These are phyloP conservation scores for Struthio camelus DNA, from an alignment of 2,113 vertebrate species.

Conservation along the genomic window DNA sequence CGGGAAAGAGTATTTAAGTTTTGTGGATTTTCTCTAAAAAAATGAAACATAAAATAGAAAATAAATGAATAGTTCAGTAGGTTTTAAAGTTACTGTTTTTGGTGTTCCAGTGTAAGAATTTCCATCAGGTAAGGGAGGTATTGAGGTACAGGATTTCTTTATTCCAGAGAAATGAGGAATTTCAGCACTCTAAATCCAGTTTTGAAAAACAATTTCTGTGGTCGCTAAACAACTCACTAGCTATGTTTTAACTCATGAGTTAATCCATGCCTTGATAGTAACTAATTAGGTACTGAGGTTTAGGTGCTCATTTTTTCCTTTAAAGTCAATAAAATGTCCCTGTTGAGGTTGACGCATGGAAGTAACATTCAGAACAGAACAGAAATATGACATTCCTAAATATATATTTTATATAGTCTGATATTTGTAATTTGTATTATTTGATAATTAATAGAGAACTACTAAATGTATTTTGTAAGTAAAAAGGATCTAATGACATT, in stretches of 20 bases:
- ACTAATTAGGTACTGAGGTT: not conserved
- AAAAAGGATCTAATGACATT: not conserved
- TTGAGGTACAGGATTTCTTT: not conserved
- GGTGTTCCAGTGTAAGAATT: not conserved
- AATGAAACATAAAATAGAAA: not conserved
- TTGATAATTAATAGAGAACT: not conserved
- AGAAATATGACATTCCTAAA: not conserved
- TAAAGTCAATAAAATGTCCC: not conserved
- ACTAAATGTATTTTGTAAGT: not conserved
- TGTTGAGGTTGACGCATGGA: not conserved
- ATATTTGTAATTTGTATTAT: not conserved
- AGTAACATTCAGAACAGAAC: not conserved
- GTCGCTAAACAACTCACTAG: not conserved
- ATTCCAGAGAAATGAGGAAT: not conserved
- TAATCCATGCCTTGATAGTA: not conserved
- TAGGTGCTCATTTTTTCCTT: not conserved
- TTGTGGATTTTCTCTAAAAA: not conserved
- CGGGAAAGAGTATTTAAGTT: not conserved
- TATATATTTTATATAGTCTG: not conserved
- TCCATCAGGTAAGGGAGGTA: not conserved
- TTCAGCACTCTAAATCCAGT: not conserved
- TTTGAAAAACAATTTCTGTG: not conserved
- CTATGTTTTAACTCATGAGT: not conserved
- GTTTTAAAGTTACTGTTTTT: not conserved
- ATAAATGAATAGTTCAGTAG: not conserved